phyloP scores from a whole-genome alignment of 2,113 vertebrate species.

The Tragelaphus strepsiceros region DNA sequence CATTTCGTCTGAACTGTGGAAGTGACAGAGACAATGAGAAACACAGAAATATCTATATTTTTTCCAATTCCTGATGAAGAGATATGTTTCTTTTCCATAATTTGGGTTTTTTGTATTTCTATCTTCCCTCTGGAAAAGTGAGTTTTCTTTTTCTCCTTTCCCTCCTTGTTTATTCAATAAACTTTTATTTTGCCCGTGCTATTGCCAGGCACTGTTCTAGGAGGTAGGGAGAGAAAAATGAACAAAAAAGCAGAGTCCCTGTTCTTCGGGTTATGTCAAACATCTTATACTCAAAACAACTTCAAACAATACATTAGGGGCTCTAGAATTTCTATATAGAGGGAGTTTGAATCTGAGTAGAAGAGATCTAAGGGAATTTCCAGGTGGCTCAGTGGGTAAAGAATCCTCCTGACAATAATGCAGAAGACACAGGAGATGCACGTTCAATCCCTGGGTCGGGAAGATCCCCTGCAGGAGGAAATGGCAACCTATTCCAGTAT shows the following conservation, averaged over 20 bases:
- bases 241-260: not conserved
- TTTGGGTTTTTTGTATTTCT: not conserved
- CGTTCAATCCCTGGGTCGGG: accelerated
- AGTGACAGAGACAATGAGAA: not conserved
- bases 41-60: not conserved
- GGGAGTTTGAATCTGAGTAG: not conserved
- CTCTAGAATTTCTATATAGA: not conserved
- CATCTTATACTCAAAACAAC: not conserved
- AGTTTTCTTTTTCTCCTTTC: not conserved
- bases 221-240: not conserved
- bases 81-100: not conserved
- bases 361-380: not conserved
- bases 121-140: not conserved
- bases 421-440: not conserved
- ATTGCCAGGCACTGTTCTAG: not conserved
- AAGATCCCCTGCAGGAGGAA: not conserved
- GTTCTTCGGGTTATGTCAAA: not conserved
- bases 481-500: not conserved
- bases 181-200: not conserved
- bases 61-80: not conserved
- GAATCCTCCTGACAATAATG: not conserved
- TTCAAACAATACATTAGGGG: not conserved
- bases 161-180: not conserved
- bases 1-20: not conserved
- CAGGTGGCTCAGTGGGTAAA: not conserved